Evolutionary conservation across 1,140 invertebrate genomes (phyloP), one percentile per base, ranked within the genome.

Genomic region (Leptopilina boulardi): DNA sequence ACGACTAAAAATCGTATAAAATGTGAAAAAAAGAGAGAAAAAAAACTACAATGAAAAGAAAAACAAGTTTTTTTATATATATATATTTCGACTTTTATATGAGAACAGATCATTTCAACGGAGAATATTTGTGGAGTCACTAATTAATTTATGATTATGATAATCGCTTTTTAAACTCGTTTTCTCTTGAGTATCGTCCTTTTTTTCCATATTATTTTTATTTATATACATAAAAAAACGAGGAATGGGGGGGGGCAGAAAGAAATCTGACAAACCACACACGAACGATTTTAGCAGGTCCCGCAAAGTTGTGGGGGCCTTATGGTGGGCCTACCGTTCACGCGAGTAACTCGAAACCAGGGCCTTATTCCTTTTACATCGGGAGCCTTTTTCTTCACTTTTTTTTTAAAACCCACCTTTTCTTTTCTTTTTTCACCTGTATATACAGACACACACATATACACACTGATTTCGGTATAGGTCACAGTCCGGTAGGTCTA

Each of bases 401-500:
- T 66, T 66, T 8, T 56, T 56, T 56, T 56, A 11, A 21, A 23
- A 6, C 59, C 13, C 21, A 15, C 5, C 21, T 47, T 51, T 59
- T 41, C n/a, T 70, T 30, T 26, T 54, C n/a, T 44, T 76, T 38
- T 71, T 18, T 42, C 74, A 9, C 59, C 76, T 74, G 38, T 38
- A 9, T 6, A 30, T 30, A 30, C 26, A 30, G 2, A 30, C 2
- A 30, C 34, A 38, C 34, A 38, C 34, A 38, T 6, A 6, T 6
- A 38, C 9, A 38, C 34, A 38, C 1, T 6, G 34, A 38, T n/a
- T n/a, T 38, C 73, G 70, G 21, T 51, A 18, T 30, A 74, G 76
- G 73, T 23, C 73, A 77, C 79, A 84, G 83, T 82, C 86, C 82
- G 81, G 84, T 85, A 83, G 85, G 84, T 86, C 87, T 88, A 88